phyloP scores from a whole-genome alignment of 2,113 vertebrate genomes.

The Crotalus helleri region DNA sequence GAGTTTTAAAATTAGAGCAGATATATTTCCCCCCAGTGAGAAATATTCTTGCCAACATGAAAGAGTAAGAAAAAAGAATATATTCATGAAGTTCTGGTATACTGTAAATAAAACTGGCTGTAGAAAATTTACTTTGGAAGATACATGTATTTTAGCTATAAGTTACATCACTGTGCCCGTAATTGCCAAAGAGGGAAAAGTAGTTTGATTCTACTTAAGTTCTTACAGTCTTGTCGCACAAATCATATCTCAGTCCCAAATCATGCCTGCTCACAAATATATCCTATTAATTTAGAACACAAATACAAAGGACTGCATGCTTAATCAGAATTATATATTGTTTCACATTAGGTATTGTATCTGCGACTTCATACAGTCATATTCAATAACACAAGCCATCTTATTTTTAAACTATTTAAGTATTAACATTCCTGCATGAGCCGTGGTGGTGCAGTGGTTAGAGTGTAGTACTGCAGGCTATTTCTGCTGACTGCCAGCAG shows the following conservation, averaged over 20 bases:
- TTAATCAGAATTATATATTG: neutral
- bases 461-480: too few relatives aligned
- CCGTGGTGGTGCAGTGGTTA: too few relatives aligned
- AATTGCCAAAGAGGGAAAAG: neutral
- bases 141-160: neutral
- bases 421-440: neutral
- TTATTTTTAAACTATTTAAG: neutral
- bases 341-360: neutral
- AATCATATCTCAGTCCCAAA: neutral
- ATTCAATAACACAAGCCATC: neutral
- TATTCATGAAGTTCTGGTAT: constrained; percentile 9
- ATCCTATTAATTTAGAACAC: neutral
- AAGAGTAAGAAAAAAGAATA: neutral
- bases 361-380: neutral
- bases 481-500: too few relatives aligned
- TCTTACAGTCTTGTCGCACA: neutral
- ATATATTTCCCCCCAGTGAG: neutral
- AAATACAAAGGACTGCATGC: neutral
- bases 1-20: neutral
- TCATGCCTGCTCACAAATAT: neutral
- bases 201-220: neutral
- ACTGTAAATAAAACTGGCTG: neutral
- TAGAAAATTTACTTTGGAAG: neutral
- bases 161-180: neutral
- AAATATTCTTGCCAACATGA: neutral